A percentile compares a stretch with the other conserved stretches of the same genome.
Evolutionary conservation across 2,888 invertebrate genomes (phyloP).

Genomic region (Prosopocoilus inquinatus): DNA sequence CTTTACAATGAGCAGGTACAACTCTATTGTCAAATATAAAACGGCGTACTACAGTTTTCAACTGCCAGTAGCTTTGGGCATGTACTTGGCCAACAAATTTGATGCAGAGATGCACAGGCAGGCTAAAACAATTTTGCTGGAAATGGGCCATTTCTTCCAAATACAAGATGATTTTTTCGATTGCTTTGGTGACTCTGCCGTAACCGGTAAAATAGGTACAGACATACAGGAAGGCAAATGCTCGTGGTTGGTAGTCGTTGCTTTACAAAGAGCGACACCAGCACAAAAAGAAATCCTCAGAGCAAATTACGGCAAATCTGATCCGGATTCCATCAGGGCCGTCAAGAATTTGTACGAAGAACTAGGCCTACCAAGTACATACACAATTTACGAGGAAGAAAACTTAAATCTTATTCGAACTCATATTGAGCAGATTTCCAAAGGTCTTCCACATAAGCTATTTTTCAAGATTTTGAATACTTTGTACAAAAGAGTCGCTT

Average conservation of each 20-base stretch:
- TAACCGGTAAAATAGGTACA: constrained; percentile 86
- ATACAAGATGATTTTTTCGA: constrained; percentile 91
- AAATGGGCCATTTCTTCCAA: constrained; percentile 96
- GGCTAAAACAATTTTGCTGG: constrained; percentile 75
- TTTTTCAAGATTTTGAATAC: constrained; percentile 81
- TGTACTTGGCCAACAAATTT: constrained; percentile 72
- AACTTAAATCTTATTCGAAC: constrained; percentile 80
- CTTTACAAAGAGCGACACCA: constrained; percentile 73
- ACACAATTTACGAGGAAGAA: constrained; percentile 78
- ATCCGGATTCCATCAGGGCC: constrained; percentile 63
- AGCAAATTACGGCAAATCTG: constrained; percentile 70
- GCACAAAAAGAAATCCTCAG: constrained; percentile 71
- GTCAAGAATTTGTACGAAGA: constrained; percentile 78
- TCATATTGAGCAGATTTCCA: constrained; percentile 80
- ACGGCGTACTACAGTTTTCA: constrained; percentile 89
- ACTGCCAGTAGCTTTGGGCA: constrained; percentile 79
- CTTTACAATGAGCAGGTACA: constrained; percentile 80
- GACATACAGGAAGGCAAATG: constrained; percentile 97
- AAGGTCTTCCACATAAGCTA: constrained; percentile 75
- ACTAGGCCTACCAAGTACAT: constrained; percentile 72
- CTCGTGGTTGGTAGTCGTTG: constrained; percentile 90
- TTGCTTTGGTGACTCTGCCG: constrained; percentile 81
- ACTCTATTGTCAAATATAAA: constrained; percentile 82
- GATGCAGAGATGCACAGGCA: constrained; percentile 75
- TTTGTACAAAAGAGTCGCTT: constrained; percentile 65